phyloP scores from a whole-genome alignment of 2,888 invertebrate genomes.

The Dioctria rufipes region DNA sequence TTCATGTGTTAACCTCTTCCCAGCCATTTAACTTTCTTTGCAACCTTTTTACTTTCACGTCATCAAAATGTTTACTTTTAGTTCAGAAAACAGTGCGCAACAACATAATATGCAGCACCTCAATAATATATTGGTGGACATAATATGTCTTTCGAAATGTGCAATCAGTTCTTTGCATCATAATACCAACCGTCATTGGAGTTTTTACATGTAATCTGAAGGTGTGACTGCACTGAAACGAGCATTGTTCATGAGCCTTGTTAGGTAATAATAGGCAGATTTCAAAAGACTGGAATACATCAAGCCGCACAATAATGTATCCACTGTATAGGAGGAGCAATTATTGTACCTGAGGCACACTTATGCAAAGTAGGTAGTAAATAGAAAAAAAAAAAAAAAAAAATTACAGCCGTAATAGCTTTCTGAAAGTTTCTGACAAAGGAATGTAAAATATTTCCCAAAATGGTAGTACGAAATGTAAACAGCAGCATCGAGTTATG shows the following conservation, averaged over 20 bases:
- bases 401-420: too few species aligned
- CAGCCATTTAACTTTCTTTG: too few species aligned
- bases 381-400: too few species aligned
- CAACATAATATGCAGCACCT: not conserved
- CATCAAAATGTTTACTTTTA: not conserved
- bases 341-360: not conserved
- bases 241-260: not conserved
- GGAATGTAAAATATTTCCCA: too few species aligned
- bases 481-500: too few species aligned
- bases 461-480: too few species aligned
- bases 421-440: too few species aligned
- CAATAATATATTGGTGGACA: too few species aligned
- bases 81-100: not conserved
- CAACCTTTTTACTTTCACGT: too few species aligned
- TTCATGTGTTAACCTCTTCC: too few species aligned
- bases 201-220: too few species aligned
- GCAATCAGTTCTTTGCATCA: not conserved
- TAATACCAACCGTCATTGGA: not conserved
- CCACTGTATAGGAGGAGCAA: not conserved
- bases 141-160: not conserved
- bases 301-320: not conserved
- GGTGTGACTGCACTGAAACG: not conserved
- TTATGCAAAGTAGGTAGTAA: not conserved
- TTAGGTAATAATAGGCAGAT: constrained; percentile 9
- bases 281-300: not conserved